Conservation (phyloP, 2,113 vertebrate genomes). For the Marmota monax region DNA sequence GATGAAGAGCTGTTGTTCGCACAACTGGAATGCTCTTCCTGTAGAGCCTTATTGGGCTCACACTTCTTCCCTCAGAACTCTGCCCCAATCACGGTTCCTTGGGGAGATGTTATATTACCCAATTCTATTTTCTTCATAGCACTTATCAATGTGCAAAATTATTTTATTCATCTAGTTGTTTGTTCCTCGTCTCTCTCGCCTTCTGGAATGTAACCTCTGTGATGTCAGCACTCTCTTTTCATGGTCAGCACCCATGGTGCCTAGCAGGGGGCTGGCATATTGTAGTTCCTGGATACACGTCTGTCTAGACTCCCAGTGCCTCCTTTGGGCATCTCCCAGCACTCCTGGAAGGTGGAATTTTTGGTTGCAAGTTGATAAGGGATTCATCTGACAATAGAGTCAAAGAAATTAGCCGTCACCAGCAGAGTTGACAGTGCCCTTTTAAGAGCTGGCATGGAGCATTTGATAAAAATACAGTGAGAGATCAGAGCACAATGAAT, state of each 20-base stretch:
- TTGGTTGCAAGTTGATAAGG: conserved; percentile 34
- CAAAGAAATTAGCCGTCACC: conserved; percentile 54
- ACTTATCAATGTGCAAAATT: not conserved
- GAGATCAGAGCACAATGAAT: conserved; percentile 72
- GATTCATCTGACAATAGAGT: conserved; percentile 56
- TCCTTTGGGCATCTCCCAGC: not conserved
- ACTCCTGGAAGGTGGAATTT: conserved; percentile 39
- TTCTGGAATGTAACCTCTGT: not conserved
- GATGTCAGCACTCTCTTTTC: not conserved
- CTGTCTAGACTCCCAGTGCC: not conserved
- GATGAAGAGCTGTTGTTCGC: not conserved
- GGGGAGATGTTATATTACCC: not conserved
- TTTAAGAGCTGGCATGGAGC: conserved; percentile 67
- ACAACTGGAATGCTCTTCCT: not conserved
- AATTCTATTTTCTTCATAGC: not conserved
- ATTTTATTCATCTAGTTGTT: not conserved
- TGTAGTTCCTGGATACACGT: not conserved
- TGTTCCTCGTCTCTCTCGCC: not conserved
- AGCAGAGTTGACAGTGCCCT: conserved; percentile 56
- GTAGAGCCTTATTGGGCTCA: not conserved
- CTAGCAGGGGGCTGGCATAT: not conserved
- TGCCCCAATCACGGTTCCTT: not conserved
- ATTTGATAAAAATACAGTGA: conserved; percentile 63
- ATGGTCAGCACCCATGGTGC: not conserved
- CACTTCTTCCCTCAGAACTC: not conserved